Evolutionary conservation across 2,797 vertebrate genomes (phyloP).

Genomic region (Spheniscus humboldti): DNA sequence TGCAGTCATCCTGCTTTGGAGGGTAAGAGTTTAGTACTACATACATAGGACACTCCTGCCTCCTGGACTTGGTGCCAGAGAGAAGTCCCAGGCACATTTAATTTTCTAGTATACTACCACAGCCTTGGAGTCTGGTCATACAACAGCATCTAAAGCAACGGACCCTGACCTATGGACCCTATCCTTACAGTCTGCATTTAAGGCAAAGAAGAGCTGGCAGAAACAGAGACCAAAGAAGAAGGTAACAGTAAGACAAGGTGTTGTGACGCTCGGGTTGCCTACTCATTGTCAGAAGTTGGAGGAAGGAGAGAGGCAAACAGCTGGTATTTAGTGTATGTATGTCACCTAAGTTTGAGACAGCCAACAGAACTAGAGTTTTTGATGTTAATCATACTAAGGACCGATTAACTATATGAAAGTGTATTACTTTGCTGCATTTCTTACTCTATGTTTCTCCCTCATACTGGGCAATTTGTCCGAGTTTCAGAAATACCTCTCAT

Average conservation of each 20-base stretch:
- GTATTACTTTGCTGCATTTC: not conserved
- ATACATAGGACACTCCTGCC: not conserved
- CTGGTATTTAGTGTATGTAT: not conserved
- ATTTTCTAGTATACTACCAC: not conserved
- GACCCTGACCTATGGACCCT: not conserved
- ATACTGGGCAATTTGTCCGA: not conserved
- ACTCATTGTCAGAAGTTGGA: not conserved
- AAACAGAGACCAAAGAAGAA: not conserved
- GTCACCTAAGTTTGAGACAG: not conserved
- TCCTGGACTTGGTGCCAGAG: not conserved
- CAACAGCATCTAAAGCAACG: not conserved
- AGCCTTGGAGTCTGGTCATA: not conserved
- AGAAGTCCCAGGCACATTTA: not conserved
- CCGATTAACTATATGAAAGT: not conserved
- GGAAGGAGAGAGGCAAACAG: not conserved
- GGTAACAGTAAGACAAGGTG: not conserved
- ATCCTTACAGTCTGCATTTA: not conserved
- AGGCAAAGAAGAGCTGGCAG: not conserved
- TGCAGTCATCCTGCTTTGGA: not conserved
- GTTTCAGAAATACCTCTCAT: not conserved
- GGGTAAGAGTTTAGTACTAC: not conserved
- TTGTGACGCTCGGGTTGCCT: fast-evolving
- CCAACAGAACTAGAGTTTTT: not conserved
- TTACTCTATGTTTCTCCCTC: not conserved
- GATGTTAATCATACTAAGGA: not conserved